Base-by-base conservation (phyloP, 1,140 invertebrate species). In the Panagrolaimus sp. region DNA sequence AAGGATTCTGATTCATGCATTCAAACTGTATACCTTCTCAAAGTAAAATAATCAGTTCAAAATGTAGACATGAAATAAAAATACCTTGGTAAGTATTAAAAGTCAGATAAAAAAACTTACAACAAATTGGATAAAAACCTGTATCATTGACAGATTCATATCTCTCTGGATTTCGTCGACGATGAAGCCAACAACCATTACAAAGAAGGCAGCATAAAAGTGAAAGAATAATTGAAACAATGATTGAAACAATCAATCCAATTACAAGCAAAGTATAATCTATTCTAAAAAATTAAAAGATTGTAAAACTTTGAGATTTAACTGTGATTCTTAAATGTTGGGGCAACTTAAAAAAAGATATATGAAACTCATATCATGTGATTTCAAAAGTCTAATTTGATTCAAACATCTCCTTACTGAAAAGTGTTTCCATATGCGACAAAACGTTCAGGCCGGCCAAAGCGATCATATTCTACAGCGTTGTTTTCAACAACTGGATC, bases 111-210 rank as follows among this genome's bases (percentile, higher is more conserved):
- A n/a, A 67, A 72, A 48, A 57, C 51, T 75, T 46, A 74, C 73
- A 74, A 70, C 73, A 74, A 63, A 74, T 20, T 14, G 73, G 73
- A 67, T 76, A 73, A 42, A 66, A 74, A 9, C 73, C 73, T 13
- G 44, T 38, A 44, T 73, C 70, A 25, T 74, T 23, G n/a, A 76
- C 73, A 3, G 70, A 44, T 42, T 74, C 63, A 61, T 76, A 76
- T n/a, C 31, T 45, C 20, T 74, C 27, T 14, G 74, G 73, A 45
- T 75, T 70, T 20, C 74, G 70, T 27, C 73, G 63, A 23, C 73
- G 73, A 20, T 73, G 69, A 38, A 74, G 48, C 74, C 73, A 74
- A 47, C 73, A 74, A 25, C 74, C 66, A 65, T 74, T 74, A 66
- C 73, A 74, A n/a, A 74, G 64, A 13, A 74, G 44, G 27, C 73